Conservation (phyloP, 2,113 vertebrate species). For the Tachuris rubrigastra region DNA sequence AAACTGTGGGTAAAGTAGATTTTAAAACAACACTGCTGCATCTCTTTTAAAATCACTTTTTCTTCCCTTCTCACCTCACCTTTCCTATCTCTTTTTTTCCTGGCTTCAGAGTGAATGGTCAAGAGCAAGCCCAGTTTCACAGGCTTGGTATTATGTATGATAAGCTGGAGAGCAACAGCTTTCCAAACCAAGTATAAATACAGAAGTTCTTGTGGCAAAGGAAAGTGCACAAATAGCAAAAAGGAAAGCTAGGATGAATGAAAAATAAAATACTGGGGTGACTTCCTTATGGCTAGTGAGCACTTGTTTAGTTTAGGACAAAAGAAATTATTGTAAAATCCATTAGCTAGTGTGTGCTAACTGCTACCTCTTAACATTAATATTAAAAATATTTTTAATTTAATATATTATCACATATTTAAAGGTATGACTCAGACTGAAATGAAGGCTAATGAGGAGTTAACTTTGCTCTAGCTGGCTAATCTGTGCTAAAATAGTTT, state of each 20-base stretch:
- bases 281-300: neutral
- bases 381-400: neutral
- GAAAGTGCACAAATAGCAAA: neutral
- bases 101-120: neutral
- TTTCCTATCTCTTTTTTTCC: neutral
- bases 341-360: neutral
- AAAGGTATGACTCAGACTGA: neutral
- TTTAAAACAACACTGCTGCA: neutral
- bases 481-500: conserved; percentile 9
- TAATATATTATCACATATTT: neutral
- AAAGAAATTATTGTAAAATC: neutral
- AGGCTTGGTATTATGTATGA: neutral
- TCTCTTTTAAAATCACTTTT: neutral
- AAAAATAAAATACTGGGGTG: neutral
- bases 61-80: neutral
- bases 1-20: neutral
- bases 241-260: neutral
- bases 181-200: conserved; percentile 20
- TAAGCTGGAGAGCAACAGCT: conserved; percentile 35
- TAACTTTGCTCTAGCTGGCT: conserved; percentile 2
- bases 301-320: neutral
- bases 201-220: neutral
- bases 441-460: neutral
- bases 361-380: neutral
- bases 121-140: neutral